Evolutionary conservation across 2,113 vertebrate species (phyloP).

Genomic region (Salvelinus fontinalis): DNA sequence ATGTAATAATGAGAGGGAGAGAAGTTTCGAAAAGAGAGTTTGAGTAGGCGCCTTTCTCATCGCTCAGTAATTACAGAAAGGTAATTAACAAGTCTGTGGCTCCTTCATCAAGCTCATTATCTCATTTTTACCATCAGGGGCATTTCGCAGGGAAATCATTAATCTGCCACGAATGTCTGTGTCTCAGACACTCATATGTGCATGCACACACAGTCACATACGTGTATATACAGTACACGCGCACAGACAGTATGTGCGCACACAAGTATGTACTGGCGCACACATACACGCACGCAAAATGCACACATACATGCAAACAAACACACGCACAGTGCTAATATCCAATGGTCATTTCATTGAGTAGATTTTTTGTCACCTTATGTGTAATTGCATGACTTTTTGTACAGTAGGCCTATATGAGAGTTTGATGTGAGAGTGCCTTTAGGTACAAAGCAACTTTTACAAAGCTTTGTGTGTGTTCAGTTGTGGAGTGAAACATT

Average conservation of each 20-base stretch:
- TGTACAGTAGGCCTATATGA: too few relatives aligned
- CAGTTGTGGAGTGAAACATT: background rate
- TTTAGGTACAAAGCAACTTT: background rate
- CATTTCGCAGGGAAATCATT: conserved; percentile 51
- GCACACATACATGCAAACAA: background rate
- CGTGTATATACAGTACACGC: background rate
- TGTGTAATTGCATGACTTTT: background rate
- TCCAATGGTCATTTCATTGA: background rate
- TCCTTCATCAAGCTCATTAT: conserved; percentile 63
- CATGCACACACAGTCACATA: conserved; percentile 13
- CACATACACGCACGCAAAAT: background rate
- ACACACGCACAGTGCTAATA: background rate
- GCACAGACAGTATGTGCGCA: background rate
- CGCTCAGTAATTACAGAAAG: conserved; percentile 38
- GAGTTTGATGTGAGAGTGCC: background rate
- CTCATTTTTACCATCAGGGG: conserved; percentile 49
- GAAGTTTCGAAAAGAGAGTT: conserved; percentile 36
- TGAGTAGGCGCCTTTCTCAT: conserved; percentile 31
- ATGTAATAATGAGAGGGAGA: conserved; percentile 18
- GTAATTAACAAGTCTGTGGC: conserved; percentile 54
- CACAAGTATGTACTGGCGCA: background rate
- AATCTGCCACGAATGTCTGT: conserved; percentile 39
- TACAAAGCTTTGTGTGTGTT: background rate
- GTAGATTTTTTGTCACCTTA: background rate
- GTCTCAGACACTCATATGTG: conserved; percentile 8